These are phyloP conservation scores for Danaus melanippus DNA, from an alignment of 1,140 invertebrate genomes.

Conservation along the genomic window DNA sequence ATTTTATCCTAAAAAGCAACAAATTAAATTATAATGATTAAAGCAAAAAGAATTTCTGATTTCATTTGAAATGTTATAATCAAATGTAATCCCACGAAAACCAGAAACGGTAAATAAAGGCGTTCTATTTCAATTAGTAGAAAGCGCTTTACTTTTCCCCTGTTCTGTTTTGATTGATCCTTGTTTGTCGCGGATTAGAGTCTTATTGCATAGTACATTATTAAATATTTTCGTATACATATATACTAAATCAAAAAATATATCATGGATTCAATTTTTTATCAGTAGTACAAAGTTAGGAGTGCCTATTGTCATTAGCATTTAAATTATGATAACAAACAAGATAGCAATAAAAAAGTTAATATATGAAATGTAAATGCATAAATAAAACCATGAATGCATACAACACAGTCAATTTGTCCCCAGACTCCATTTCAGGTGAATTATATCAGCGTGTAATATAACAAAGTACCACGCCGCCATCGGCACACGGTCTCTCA, in stretches of 20 bases:
- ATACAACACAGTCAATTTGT: constrained; percentile 18
- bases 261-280: no score
- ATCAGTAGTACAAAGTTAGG: no score
- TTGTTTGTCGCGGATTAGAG: constrained; percentile 14
- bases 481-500: constrained; percentile 36
- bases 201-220: constrained; percentile 14
- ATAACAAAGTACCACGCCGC: constrained; percentile 33
- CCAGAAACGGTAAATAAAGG: constrained; percentile 7
- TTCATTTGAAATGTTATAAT: no score
- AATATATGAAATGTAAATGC: no score
- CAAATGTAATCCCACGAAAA: constrained; percentile 6
- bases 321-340: no score
- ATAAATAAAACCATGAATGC: no score
- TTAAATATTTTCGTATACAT: background rate
- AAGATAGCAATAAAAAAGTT: no score
- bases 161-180: constrained; percentile 17
- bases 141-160: constrained; percentile 14
- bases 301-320: no score
- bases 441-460: constrained; percentile 42
- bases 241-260: no score
- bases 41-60: no score
- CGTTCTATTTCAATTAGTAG: constrained; percentile 12
- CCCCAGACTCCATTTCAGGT: constrained; percentile 33
- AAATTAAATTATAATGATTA: no score
- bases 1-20: no score